These are phyloP conservation scores for Cylloceria caligata DNA, from an alignment of 2,888 invertebrate genomes.

Conservation along the genomic window DNA sequence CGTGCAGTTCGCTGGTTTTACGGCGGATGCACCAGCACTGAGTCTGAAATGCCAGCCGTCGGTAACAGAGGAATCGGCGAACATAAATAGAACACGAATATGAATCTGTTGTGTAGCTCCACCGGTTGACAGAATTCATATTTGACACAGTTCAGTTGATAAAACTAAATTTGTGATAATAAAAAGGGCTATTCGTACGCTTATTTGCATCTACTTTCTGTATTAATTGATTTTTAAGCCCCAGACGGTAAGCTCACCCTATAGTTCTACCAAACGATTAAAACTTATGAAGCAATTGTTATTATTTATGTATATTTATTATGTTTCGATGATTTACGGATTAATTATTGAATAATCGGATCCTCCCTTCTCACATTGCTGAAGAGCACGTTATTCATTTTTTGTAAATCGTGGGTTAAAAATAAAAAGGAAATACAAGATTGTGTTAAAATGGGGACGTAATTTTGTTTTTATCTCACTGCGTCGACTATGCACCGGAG, in stretches of 20 bases:
- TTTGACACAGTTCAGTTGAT: neutral
- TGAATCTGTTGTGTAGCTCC: conserved; percentile 68
- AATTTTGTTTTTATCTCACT: conserved; percentile 5
- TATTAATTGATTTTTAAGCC: too few relatives aligned
- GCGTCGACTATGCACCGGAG: neutral
- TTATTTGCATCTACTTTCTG: neutral
- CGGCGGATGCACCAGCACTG: conserved; percentile 73
- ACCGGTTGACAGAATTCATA: conserved; percentile 22
- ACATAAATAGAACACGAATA: neutral
- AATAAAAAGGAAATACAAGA: neutral
- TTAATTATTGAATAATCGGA: neutral
- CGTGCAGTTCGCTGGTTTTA: conserved; percentile 76
- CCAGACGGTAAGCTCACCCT: too few relatives aligned
- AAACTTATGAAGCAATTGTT: neutral
- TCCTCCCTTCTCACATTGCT: too few relatives aligned
- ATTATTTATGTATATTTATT: neutral
- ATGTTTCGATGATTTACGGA: neutral
- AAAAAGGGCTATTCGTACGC: too few relatives aligned
- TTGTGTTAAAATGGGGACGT: neutral
- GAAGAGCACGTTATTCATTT: neutral
- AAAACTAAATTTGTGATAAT: neutral
- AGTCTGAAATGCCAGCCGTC: conserved; percentile 55
- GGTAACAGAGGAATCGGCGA: conserved; percentile 70
- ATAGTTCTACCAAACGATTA: too few relatives aligned
- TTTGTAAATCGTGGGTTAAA: neutral